phyloP scores from a whole-genome alignment of 30 jellyfish, hydroid and myxozoan species.

The Hydra vulgaris region DNA sequence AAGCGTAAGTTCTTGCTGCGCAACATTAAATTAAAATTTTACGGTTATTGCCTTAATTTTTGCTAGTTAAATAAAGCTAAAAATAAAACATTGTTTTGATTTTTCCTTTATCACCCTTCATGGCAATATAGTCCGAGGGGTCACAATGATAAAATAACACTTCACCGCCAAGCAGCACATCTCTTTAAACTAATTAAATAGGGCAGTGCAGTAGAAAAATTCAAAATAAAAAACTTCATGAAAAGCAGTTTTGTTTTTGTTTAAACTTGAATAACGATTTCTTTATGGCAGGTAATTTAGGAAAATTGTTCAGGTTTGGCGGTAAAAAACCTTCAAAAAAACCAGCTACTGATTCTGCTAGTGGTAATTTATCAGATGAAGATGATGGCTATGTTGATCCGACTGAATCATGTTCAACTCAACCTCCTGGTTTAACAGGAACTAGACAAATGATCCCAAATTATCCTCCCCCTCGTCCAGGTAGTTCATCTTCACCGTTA shows the following conservation, averaged over 20 bases:
- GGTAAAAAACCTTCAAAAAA: constrained; percentile 9
- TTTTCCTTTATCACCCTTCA: too few relatives aligned
- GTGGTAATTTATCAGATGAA: constrained; percentile 20
- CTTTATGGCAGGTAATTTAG: constrained; percentile 19
- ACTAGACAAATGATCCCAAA: constrained; percentile 51
- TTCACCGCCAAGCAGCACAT: neutral
- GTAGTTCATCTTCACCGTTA: neutral
- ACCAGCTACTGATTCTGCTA: neutral
- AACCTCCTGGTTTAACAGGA: constrained; percentile 51
- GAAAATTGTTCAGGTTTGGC: constrained; percentile 8
- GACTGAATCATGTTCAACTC: constrained; percentile 61
- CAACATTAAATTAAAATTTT: too few relatives aligned
- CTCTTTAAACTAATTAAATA: neutral
- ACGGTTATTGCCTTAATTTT: too few relatives aligned
- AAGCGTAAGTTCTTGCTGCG: too few relatives aligned
- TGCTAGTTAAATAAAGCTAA: too few relatives aligned
- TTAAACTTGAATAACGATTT: neutral
- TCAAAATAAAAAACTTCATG: neutral
- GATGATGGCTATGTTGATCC: constrained; percentile 95
- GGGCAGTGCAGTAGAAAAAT: neutral
- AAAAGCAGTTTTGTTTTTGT: neutral
- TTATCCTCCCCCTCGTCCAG: constrained; percentile 85
- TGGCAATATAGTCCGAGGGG: too few relatives aligned
- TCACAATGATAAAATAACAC: too few relatives aligned
- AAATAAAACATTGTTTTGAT: too few relatives aligned